These are phyloP conservation scores for Uria aalge DNA, from an alignment of 2,113 vertebrate species.

Conservation along the genomic window DNA sequence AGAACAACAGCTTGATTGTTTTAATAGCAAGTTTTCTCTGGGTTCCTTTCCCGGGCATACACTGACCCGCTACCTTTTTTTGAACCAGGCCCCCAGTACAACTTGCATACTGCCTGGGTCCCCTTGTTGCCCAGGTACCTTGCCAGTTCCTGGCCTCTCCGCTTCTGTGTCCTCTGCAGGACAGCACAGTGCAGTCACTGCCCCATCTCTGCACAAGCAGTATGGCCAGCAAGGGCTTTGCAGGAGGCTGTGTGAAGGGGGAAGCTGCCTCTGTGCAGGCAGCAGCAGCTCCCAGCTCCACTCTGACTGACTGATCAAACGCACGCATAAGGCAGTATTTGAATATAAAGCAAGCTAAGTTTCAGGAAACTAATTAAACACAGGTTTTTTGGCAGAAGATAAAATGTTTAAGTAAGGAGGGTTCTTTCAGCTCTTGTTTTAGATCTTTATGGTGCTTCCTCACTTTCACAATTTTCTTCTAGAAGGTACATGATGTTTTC, in stretches of 20 bases:
- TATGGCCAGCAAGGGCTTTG: not conserved
- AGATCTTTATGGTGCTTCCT: not conserved
- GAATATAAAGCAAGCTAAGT: not conserved
- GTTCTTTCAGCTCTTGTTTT: not conserved
- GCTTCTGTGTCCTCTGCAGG: not conserved
- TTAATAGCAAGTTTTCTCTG: not conserved
- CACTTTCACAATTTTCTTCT: not conserved
- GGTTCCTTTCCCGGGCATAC: not conserved
- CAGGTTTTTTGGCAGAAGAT: not conserved
- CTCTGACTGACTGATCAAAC: not conserved
- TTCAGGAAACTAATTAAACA: not conserved
- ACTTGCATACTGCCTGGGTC: not conserved
- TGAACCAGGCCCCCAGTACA: not conserved
- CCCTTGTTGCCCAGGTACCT: not conserved
- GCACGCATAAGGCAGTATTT: not conserved
- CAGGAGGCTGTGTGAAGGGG: not conserved
- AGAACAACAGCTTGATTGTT: not conserved
- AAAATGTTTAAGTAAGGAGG: not conserved
- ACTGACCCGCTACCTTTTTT: not conserved
- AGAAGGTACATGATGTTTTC: not conserved
- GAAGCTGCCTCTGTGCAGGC: not conserved
- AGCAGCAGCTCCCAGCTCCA: not conserved
- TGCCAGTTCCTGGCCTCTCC: not conserved
- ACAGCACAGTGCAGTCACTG: not conserved
- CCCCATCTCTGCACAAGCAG: not conserved